A percentile compares a stretch with the other conserved stretches of the same genome.
Conservation (phyloP, 2,888 invertebrate species). For the Brachyptera putata region DNA sequence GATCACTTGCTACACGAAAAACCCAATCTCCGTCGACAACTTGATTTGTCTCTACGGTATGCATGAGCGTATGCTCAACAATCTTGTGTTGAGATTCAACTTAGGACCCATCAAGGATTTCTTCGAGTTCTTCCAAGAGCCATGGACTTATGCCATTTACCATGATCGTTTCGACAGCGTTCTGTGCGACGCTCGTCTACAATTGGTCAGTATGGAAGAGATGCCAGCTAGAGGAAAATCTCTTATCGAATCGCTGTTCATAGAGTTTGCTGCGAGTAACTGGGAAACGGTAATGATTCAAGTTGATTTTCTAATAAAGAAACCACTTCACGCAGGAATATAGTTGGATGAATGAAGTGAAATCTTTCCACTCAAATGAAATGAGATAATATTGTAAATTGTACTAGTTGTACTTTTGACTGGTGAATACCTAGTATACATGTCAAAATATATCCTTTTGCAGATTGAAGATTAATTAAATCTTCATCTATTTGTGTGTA, state of each 20-base stretch:
- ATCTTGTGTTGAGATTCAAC: constrained; percentile 48
- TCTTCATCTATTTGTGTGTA: too few species aligned
- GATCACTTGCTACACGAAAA: constrained; percentile 57
- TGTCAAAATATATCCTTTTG: too few species aligned
- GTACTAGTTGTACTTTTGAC: too few species aligned
- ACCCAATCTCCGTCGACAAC: constrained; percentile 56
- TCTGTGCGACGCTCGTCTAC: not conserved
- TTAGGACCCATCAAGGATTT: constrained; percentile 56
- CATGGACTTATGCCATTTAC: constrained; percentile 62
- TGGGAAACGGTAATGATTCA: constrained; percentile 2
- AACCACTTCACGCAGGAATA: too few species aligned
- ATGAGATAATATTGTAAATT: too few species aligned
- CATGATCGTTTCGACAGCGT: constrained; percentile 34
- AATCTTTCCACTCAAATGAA: too few species aligned
- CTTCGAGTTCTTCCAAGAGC: constrained; percentile 60
- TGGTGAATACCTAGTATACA: too few species aligned
- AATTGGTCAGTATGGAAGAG: not conserved
- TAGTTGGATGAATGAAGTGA: too few species aligned
- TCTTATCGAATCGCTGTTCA: not conserved
- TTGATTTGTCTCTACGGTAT: constrained; percentile 63
- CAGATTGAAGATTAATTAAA: too few species aligned
- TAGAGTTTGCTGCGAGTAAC: not conserved
- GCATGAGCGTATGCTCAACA: constrained; percentile 67
- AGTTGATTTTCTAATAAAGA: too few species aligned
- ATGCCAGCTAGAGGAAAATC: not conserved